Evolutionary conservation across 2,888 invertebrate genomes (phyloP).

Genomic region (Eurois occulta): DNA sequence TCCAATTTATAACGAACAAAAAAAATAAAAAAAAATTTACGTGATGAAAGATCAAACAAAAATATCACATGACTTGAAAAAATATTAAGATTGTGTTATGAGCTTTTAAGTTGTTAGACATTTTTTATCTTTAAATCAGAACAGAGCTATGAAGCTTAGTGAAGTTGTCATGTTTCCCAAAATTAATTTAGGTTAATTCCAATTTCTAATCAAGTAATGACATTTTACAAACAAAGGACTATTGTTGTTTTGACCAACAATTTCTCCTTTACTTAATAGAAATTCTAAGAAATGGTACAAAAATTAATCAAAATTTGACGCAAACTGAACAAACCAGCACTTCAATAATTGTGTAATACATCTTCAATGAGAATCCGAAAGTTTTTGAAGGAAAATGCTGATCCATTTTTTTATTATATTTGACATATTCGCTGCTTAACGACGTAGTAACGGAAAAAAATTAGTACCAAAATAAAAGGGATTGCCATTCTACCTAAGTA

Average conservation of each 20-base stretch:
- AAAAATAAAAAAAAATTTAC: neutral
- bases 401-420: neutral
- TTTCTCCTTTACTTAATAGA: constrained; percentile 8
- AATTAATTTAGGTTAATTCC: neutral
- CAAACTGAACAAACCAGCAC: constrained; percentile 1
- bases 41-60: constrained; percentile 65
- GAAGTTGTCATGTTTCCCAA: neutral
- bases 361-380: neutral
- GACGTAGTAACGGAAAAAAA: neutral
- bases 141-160: neutral
- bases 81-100: neutral
- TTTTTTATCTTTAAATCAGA: neutral
- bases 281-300: constrained; percentile 11
- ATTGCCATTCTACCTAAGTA: neutral
- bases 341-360: neutral
- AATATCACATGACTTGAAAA: neutral
- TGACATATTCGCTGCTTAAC: neutral
- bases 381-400: neutral
- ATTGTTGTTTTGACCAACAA: neutral
- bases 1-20: neutral
- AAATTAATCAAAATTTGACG: constrained; percentile 21
- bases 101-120: neutral
- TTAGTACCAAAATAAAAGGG: neutral
- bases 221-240: constrained; percentile 17
- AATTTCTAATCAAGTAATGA: constrained; percentile 20